phyloP scores from a whole-genome alignment of 2,888 invertebrate genomes.

The Melipona beecheii region DNA sequence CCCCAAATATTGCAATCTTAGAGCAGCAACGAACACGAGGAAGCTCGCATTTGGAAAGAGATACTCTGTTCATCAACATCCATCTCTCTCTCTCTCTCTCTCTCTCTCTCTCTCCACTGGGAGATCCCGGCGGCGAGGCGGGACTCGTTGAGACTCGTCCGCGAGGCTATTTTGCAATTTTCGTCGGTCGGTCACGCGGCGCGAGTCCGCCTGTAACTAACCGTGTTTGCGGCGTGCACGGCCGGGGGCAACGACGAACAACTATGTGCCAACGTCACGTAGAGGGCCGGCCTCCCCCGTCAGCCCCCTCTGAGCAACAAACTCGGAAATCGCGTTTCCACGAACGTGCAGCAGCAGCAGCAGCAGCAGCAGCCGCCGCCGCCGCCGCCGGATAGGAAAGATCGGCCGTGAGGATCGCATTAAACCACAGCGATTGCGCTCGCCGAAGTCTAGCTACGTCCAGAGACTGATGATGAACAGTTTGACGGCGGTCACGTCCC shows the following conservation, averaged over 20 bases:
- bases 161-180: slow-evolving; percentile 72
- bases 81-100: background rate
- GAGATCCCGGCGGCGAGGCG: slow-evolving; percentile 22
- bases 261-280: slow-evolving; percentile 68
- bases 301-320: slow-evolving; percentile 33
- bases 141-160: slow-evolving; percentile 27
- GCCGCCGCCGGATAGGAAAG: slow-evolving; percentile 34
- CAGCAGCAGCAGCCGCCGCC: background rate
- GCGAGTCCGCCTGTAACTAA: slow-evolving; percentile 71
- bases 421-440: slow-evolving; percentile 51
- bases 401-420: slow-evolving; percentile 43
- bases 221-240: slow-evolving; percentile 68
- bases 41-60: background rate
- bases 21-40: background rate
- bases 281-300: slow-evolving; percentile 26
- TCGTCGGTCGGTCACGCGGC: slow-evolving; percentile 73
- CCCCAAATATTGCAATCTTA: background rate
- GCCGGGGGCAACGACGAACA: slow-evolving; percentile 59
- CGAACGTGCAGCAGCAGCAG: slow-evolving; percentile 28
- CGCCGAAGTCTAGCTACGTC: slow-evolving; percentile 36
- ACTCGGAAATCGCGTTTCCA: slow-evolving; percentile 66
- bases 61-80: background rate
- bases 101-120: no score
- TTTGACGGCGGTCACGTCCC: slow-evolving; percentile 58
- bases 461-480: slow-evolving; percentile 51